A percentile compares a stretch with the other conserved stretches of the same genome.
Conservation (phyloP, 1,140 invertebrate genomes). For the Nasonia longicornis region DNA sequence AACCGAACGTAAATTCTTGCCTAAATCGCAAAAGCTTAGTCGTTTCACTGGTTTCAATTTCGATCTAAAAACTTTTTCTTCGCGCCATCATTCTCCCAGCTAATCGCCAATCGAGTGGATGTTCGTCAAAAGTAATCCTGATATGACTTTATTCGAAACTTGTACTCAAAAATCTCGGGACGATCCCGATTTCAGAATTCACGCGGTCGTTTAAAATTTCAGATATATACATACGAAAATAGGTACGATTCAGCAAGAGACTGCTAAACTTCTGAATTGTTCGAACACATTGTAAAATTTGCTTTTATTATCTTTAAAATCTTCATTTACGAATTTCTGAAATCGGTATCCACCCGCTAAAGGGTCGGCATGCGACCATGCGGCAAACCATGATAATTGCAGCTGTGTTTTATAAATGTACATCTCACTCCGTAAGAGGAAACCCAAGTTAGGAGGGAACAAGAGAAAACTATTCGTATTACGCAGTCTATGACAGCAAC, state of each 20-base stretch:
- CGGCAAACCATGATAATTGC: background rate
- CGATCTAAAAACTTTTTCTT: background rate
- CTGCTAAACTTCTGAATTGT: background rate
- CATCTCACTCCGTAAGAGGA: background rate
- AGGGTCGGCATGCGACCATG: background rate
- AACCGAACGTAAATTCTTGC: background rate
- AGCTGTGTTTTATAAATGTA: background rate
- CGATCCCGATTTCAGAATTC: background rate
- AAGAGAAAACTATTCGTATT: conserved; percentile 29
- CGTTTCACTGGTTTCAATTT: background rate
- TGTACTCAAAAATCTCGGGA: background rate
- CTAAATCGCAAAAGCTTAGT: background rate
- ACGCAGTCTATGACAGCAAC: conserved; percentile 37
- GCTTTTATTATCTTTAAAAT: background rate
- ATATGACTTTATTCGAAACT: background rate
- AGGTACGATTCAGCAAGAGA: background rate
- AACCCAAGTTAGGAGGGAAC: background rate
- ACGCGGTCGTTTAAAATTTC: background rate
- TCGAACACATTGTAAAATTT: background rate
- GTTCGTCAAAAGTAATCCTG: background rate
- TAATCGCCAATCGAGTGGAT: background rate
- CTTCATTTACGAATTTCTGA: background rate
- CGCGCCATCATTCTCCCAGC: background rate
- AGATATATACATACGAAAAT: background rate
- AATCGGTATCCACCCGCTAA: background rate